A percentile compares a stretch with the other conserved stretches of the same genome.
Conservation (phyloP, 1,140 invertebrate genomes). For the Phthorimaea operculella region DNA sequence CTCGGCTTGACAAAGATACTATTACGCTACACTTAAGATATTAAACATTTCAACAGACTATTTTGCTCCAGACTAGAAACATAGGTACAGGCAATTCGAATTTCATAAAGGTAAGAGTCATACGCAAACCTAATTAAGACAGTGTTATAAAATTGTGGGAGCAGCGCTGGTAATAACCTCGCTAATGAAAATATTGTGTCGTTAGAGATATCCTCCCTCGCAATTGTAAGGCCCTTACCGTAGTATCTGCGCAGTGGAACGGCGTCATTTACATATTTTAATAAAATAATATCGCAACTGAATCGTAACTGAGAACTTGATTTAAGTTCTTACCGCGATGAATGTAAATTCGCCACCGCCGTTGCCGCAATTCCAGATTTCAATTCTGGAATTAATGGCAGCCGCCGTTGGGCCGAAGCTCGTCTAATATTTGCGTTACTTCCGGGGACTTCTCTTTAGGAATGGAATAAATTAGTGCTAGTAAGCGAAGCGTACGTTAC, state of each 20-base stretch:
- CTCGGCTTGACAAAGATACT: too few species aligned
- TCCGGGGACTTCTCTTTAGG: slow-evolving; percentile 56
- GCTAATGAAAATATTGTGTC: slow-evolving; percentile 60
- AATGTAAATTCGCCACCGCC: slow-evolving; percentile 64
- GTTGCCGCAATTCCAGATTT: slow-evolving; percentile 65
- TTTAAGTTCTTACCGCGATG: slow-evolving; percentile 68
- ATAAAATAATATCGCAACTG: slow-evolving; percentile 68
- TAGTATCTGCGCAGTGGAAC: slow-evolving; percentile 51
- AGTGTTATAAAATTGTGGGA: slow-evolving; percentile 39
- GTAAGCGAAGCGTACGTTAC: slow-evolving; percentile 16
- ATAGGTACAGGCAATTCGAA: too few species aligned
- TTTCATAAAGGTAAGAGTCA: too few species aligned
- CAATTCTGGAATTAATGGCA: slow-evolving; percentile 67
- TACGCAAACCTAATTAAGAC: slow-evolving; percentile 25
- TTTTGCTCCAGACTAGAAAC: too few species aligned
- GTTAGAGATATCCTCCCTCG: slow-evolving; percentile 49
- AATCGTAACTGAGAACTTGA: slow-evolving; percentile 67
- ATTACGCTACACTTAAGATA: too few species aligned
- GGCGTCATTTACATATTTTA: slow-evolving; percentile 67
- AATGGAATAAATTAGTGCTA: slow-evolving; percentile 62
- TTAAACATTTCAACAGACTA: too few species aligned
- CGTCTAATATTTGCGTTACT: slow-evolving; percentile 66
- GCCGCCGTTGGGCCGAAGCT: slow-evolving; percentile 50
- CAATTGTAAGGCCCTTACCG: slow-evolving; percentile 51
- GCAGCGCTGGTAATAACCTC: slow-evolving; percentile 37